Percentiles rank a stretch among this genome's conserved stretches.
Evolutionary conservation across 2,888 invertebrate species (phyloP).

Genomic region (Ochropacha duplaris): DNA sequence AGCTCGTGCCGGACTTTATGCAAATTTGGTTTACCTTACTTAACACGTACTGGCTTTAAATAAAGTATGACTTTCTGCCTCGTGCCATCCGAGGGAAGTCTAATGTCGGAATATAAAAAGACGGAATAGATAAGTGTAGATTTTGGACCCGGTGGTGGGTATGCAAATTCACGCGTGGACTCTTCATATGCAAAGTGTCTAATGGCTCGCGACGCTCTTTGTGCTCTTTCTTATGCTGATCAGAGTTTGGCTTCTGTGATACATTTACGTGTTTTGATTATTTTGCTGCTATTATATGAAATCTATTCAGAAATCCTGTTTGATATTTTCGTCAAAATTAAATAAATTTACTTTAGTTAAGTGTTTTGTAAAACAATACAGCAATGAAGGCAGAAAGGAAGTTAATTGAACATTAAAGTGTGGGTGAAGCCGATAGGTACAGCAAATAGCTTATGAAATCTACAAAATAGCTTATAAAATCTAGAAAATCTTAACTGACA

Average conservation of each 20-base stretch:
- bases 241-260: slow-evolving; percentile 27
- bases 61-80: slow-evolving; percentile 55
- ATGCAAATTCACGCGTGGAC: slow-evolving; percentile 79
- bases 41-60: slow-evolving; percentile 63
- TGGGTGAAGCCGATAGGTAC: no score
- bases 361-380: no score
- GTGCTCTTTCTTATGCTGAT: slow-evolving; percentile 66
- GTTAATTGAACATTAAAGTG: no score
- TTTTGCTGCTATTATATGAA: slow-evolving; percentile 17
- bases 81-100: slow-evolving; percentile 61
- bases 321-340: neutral
- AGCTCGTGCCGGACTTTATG: slow-evolving; percentile 80
- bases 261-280: slow-evolving; percentile 43
- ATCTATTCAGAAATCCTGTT: neutral
- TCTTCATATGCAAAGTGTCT: slow-evolving; percentile 75
- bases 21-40: slow-evolving; percentile 66
- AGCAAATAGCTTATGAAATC: no score
- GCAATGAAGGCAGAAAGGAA: no score
- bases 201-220: slow-evolving; percentile 59
- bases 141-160: slow-evolving; percentile 63
- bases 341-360: neutral
- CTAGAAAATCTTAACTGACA: no score
- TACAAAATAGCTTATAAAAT: no score
- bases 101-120: slow-evolving; percentile 57
- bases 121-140: slow-evolving; percentile 61